Evolutionary conservation across 2,888 invertebrate genomes (phyloP).

Genomic region (Phalangium opilio): DNA sequence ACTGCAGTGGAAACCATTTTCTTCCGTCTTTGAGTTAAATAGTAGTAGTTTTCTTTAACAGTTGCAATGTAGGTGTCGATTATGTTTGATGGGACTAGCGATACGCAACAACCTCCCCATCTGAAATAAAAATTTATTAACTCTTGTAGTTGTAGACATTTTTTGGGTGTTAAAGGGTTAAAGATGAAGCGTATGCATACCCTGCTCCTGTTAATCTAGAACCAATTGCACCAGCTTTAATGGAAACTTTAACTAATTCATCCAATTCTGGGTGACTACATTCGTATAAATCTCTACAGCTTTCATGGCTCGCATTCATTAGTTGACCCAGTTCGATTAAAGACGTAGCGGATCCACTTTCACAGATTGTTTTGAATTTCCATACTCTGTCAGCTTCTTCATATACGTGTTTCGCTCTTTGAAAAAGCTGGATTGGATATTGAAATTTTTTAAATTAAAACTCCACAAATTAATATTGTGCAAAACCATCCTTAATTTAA

Average conservation of each 20-base stretch:
- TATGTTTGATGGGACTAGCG: slow-evolving; percentile 51
- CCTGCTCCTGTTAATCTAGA: slow-evolving; percentile 93
- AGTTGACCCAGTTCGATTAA: slow-evolving; percentile 49
- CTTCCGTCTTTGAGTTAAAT: slow-evolving; percentile 37
- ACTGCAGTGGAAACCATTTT: slow-evolving; percentile 41
- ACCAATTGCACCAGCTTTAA: slow-evolving; percentile 55
- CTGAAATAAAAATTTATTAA: slow-evolving; percentile 35
- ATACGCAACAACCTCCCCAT: slow-evolving; percentile 95
- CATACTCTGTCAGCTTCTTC: slow-evolving; percentile 72
- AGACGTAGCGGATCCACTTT: slow-evolving; percentile 19
- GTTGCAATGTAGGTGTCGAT: slow-evolving; percentile 47
- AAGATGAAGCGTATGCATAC: no score
- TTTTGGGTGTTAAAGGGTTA: no score
- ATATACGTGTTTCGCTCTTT: slow-evolving; percentile 50
- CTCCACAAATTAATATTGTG: no score
- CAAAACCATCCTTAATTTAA: neutral
- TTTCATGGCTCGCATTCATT: slow-evolving; percentile 78
- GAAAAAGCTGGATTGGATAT: slow-evolving; percentile 59
- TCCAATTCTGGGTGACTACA: slow-evolving; percentile 85
- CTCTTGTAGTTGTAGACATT: no score
- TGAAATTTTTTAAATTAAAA: no score
- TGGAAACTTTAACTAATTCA: slow-evolving; percentile 48
- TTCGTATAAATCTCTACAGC: slow-evolving; percentile 69
- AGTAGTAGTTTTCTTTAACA: slow-evolving; percentile 54
- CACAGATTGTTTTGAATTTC: slow-evolving; percentile 52